These are phyloP conservation scores for Sthenelais limicola DNA, from an alignment of 2,888 invertebrate species.

Conservation along the genomic window DNA sequence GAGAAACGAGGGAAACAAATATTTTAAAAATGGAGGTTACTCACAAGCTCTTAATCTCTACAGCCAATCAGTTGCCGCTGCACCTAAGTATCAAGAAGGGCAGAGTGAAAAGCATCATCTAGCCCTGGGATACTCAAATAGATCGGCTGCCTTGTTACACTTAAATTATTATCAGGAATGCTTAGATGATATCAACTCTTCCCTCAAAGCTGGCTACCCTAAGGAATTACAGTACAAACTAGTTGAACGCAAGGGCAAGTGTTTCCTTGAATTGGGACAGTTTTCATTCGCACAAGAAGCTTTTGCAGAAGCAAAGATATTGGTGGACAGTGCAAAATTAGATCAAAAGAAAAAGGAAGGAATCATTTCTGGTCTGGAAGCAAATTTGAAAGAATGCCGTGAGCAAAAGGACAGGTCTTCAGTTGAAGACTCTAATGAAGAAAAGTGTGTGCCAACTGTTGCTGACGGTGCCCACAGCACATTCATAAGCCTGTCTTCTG, in stretches of 20 bases:
- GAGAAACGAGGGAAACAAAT: slow-evolving; percentile 67
- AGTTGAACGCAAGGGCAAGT: slow-evolving; percentile 79
- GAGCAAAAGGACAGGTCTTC: neutral
- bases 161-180: slow-evolving; percentile 61
- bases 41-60: slow-evolving; percentile 61
- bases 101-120: slow-evolving; percentile 45
- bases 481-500: slow-evolving; percentile 8
- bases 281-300: slow-evolving; percentile 69
- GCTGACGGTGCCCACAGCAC: neutral
- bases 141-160: slow-evolving; percentile 68
- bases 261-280: slow-evolving; percentile 76
- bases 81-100: slow-evolving; percentile 22
- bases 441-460: slow-evolving; percentile 1
- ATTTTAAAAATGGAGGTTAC: slow-evolving; percentile 62
- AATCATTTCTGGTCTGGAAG: slow-evolving; percentile 1
- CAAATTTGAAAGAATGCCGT: slow-evolving; percentile 3
- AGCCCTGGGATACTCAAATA: slow-evolving; percentile 65
- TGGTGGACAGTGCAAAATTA: slow-evolving; percentile 42
- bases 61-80: slow-evolving; percentile 50
- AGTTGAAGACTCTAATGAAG: neutral
- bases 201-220: slow-evolving; percentile 77
- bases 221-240: slow-evolving; percentile 79
- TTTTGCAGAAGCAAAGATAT: slow-evolving; percentile 56
- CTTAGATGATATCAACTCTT: slow-evolving; percentile 63
- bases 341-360: slow-evolving; percentile 30